Conservation (phyloP, 2,888 invertebrate genomes). For the Xestia xanthographa region DNA sequence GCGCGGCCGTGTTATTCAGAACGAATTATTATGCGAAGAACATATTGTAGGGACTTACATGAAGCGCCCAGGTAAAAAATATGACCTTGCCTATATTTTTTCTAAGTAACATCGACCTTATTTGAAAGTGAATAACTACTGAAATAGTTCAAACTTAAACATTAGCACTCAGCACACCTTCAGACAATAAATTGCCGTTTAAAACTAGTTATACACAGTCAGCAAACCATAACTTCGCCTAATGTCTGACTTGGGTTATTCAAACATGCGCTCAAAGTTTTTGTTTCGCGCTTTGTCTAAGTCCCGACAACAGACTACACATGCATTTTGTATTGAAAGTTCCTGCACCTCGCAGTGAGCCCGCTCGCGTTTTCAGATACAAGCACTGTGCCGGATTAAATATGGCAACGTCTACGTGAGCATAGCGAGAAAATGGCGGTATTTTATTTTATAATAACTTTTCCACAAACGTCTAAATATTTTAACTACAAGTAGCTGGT, state of each 20-base stretch:
- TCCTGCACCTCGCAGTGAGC: constrained; percentile 41
- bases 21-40: constrained; percentile 18
- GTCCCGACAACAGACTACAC: constrained; percentile 43
- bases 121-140: neutral
- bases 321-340: constrained; percentile 61
- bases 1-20: constrained; percentile 6
- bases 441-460: constrained; percentile 25
- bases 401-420: constrained; percentile 32
- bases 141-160: neutral
- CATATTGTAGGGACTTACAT: constrained; percentile 10
- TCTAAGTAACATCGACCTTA: neutral
- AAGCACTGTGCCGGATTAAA: constrained; percentile 34
- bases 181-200: neutral
- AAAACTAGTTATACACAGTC: constrained; percentile 34
- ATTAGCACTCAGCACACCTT: neutral
- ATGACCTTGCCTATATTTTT: neutral
- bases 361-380: constrained; percentile 28
- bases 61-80: neutral
- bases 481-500: neutral
- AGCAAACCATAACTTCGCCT: constrained; percentile 37
- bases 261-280: constrained; percentile 50
- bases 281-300: constrained; percentile 53
- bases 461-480: neutral
- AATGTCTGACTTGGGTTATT: constrained; percentile 52
- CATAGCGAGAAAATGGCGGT: constrained; percentile 4